Conservation (phyloP, 2,888 invertebrate species). For the Graphium colonna region DNA sequence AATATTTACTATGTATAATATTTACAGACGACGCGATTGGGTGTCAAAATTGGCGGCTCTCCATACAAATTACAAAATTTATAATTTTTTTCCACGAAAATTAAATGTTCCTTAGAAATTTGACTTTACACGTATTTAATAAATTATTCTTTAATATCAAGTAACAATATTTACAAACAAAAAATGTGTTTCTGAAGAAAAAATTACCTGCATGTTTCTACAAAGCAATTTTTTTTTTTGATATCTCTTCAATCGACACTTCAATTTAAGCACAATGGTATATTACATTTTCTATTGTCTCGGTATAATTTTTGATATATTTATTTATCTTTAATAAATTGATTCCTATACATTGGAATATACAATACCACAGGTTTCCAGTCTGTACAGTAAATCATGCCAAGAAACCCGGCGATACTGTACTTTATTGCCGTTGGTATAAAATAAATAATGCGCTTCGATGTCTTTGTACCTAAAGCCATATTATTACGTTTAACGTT, state of each 20-base stretch:
- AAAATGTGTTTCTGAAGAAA: too few species aligned
- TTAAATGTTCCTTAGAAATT: too few species aligned
- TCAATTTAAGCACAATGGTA: neutral
- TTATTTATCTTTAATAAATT: conserved; percentile 63
- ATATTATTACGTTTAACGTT: conserved; percentile 26
- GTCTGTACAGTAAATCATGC: conserved; percentile 84
- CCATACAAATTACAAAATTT: too few species aligned
- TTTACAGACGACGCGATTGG: too few species aligned
- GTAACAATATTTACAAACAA: too few species aligned
- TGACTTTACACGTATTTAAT: too few species aligned
- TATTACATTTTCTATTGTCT: neutral
- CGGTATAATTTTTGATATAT: neutral
- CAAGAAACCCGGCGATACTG: conserved; percentile 78
- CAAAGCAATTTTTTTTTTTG: too few species aligned
- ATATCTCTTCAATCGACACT: too few species aligned
- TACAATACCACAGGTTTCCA: conserved; percentile 85
- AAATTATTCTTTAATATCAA: too few species aligned
- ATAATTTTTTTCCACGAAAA: too few species aligned
- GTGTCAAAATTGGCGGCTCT: too few species aligned
- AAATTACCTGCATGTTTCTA: neutral
- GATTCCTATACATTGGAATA: conserved; percentile 86
- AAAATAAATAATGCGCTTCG: conserved; percentile 70
- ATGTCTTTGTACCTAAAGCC: conserved; percentile 78
- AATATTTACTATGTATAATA: too few species aligned
- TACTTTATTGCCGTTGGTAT: conserved; percentile 78